A percentile compares a stretch with the other conserved stretches of the same genome.
These are phyloP conservation scores for Planococcus citri DNA, from an alignment of 1,140 invertebrate genomes.

Conservation along the genomic window DNA sequence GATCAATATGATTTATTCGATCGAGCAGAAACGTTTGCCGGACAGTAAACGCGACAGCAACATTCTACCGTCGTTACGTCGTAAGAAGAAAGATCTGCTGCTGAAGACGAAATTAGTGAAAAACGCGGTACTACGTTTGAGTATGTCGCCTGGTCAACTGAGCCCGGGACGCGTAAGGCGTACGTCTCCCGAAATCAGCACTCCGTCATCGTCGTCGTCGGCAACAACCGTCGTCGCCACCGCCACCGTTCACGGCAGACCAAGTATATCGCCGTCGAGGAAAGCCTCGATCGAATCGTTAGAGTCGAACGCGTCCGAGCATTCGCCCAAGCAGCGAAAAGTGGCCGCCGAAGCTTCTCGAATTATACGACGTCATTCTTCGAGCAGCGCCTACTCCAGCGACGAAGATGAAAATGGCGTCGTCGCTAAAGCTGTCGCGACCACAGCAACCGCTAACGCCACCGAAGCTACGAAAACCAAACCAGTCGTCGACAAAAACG, in stretches of 20 bases:
- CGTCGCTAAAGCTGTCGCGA: neutral
- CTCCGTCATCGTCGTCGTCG: neutral
- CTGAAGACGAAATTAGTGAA: conserved; percentile 39
- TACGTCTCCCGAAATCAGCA: neutral
- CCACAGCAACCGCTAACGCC: neutral
- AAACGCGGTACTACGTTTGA: conserved; percentile 40
- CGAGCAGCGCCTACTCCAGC: conserved; percentile 61
- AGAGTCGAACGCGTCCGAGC: conserved; percentile 34
- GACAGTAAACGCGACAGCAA: conserved; percentile 27
- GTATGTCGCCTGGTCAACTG: conserved; percentile 30
- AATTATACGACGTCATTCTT: conserved; percentile 58
- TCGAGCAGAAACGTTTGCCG: conserved; percentile 40
- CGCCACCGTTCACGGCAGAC: neutral
- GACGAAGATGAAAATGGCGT: neutral
- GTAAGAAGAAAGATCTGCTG: conserved; percentile 31
- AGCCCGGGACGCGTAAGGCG: conserved; percentile 52
- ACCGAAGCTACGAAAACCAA: neutral
- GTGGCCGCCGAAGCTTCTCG: conserved; percentile 56
- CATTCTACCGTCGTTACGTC: conserved; percentile 30
- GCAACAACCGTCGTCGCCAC: neutral
- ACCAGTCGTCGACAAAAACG: neutral
- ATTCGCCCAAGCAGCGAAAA: conserved; percentile 33
- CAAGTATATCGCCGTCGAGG: neutral
- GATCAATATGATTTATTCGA: conserved; percentile 67
- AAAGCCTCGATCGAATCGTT: conserved; percentile 26